Evolutionary conservation across 2,888 invertebrate species (phyloP).

Genomic region (Branchipolynoe longqiensis): DNA sequence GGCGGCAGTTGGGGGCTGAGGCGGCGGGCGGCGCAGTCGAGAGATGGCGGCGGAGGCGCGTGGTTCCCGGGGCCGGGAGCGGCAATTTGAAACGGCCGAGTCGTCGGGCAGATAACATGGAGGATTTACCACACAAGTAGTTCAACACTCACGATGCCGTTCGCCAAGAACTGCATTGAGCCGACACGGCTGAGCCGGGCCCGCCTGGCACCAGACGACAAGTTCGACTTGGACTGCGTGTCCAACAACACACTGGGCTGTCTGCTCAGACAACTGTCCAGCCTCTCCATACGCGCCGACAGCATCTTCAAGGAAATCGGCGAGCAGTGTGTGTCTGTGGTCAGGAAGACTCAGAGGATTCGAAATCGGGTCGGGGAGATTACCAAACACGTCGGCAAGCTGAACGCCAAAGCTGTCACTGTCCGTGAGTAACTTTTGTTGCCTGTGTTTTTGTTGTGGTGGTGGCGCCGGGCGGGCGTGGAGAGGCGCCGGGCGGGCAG

Average conservation of each 20-base stretch:
- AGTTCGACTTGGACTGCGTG: conserved; percentile 57
- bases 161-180: conserved; percentile 56
- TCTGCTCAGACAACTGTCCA: conserved; percentile 42
- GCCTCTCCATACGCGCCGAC: conserved; percentile 50
- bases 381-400: conserved; percentile 40
- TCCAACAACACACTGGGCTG: conserved; percentile 56
- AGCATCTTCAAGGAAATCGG: conserved; percentile 51
- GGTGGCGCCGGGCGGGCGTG: background rate
- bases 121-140: conserved; percentile 40
- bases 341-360: conserved; percentile 29
- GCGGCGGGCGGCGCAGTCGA: no score
- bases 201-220: conserved; percentile 21
- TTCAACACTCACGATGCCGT: conserved; percentile 46
- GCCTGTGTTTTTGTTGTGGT: conserved; percentile 11
- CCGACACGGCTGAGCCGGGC: conserved; percentile 48
- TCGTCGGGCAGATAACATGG: conserved; percentile 25
- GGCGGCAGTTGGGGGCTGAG: no score
- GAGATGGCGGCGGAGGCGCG: no score
- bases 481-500: background rate
- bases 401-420: conserved; percentile 59
- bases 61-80: no score
- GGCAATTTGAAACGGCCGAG: background rate
- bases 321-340: conserved; percentile 40
- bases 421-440: conserved; percentile 56
- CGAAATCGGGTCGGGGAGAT: conserved; percentile 40